Percentiles rank a stretch among this genome's conserved stretches.
These are phyloP conservation scores for Berghia stephanieae DNA, from an alignment of 1,140 invertebrate species.

Conservation along the genomic window DNA sequence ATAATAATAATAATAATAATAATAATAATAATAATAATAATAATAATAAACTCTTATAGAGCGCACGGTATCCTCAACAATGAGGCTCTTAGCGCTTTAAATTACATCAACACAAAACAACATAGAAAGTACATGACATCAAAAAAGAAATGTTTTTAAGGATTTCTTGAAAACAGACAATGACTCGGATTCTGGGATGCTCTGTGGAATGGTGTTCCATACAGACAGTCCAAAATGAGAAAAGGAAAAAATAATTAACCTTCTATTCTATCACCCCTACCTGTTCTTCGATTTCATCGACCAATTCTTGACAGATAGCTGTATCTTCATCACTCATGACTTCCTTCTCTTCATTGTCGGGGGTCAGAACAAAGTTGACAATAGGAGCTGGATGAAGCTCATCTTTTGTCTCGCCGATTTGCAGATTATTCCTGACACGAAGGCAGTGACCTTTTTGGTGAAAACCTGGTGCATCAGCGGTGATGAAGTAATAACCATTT, in stretches of 20 bases:
- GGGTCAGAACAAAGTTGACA: slow-evolving; percentile 32
- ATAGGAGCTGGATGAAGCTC: slow-evolving; percentile 19
- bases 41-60: too few species aligned
- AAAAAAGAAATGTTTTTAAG: too few species aligned
- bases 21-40: not conserved
- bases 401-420: slow-evolving; percentile 7
- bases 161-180: too few species aligned
- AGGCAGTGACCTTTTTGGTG: slow-evolving; percentile 38
- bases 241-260: not conserved
- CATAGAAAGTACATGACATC: too few species aligned
- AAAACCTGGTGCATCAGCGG: slow-evolving; percentile 40
- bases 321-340: not conserved
- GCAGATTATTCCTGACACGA: slow-evolving; percentile 39
- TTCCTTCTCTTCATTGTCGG: not conserved
- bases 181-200: too few species aligned
- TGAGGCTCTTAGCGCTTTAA: too few species aligned
- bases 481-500: slow-evolving; percentile 81
- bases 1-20: too few species aligned
- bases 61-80: too few species aligned
- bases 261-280: not conserved
- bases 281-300: not conserved
- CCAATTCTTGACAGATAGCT: slow-evolving; percentile 17
- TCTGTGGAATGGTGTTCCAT: too few species aligned
- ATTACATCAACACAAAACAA: too few species aligned
- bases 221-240: not conserved